Evolutionary conservation across 1,140 invertebrate genomes (phyloP), one percentile per base, ranked within the genome.

Genomic region (Camponotus vicinus): DNA sequence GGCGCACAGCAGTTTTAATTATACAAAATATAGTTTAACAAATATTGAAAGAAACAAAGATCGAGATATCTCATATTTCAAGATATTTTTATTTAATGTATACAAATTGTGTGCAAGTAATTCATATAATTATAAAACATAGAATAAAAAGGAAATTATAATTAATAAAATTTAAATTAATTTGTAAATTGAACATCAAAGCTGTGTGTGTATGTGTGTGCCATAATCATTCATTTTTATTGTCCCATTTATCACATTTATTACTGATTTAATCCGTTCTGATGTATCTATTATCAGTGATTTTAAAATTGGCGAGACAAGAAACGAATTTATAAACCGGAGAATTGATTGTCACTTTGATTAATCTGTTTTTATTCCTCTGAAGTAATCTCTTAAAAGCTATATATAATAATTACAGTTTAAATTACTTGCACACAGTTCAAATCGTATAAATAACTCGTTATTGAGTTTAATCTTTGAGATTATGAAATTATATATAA

Each of bases 161-260:
- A 8, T 57, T 57, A 21, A 57, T n/a, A 18, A n/a, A 8, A 21
- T 15, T 49, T 49, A 49, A 49, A 57, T 57, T 79, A 79, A 79
- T 79, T 69, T 40, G 21, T 40, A 40, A 55, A 37, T 13, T 34
- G 15, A 4, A 69, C 27, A 0, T 69, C 9, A 13, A 69, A 15
- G 4, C 5, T 13, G 57, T 27, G 27, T 27, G 27, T 27, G 27
- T 27, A 27, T 27, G 1, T 27, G 27, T 27, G n/a, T 34, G 61
- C 15, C 21, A 7, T 37, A 18, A 78, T 49, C 18, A 78, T 80
- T 57, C 15, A 57, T 57, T 70, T 57, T 80, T 79, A 79, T 79
- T n/a, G 9, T 27, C 5, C 5, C 21, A 32, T 80, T 80, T 70
- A 69, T 80, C 45, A 49, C 45, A 69, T 70, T 49, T 55, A 55